Conservation (phyloP, 1,140 invertebrate genomes). For the Drosophila sp. region DNA sequence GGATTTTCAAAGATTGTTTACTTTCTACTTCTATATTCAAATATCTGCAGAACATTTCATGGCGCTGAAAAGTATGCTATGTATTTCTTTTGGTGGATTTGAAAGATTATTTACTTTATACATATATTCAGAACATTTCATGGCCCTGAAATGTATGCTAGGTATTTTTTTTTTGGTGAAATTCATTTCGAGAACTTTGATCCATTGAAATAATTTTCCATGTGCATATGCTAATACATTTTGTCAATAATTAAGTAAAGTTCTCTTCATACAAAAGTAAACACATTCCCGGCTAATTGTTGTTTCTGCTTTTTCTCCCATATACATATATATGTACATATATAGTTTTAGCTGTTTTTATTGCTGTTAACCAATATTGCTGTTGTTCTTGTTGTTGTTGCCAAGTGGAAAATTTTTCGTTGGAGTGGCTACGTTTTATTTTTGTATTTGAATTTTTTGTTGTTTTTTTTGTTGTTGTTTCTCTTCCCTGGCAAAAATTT, state of each 20-base stretch:
- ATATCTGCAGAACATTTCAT: no score
- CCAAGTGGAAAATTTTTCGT: conserved; percentile 60
- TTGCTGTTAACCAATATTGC: conserved; percentile 61
- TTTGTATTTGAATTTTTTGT: conserved; percentile 17
- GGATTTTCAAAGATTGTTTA: no score
- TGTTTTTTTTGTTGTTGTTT: conserved; percentile 18
- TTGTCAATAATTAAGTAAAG: conserved; percentile 70
- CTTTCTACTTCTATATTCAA: no score
- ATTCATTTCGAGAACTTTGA: conserved; percentile 1
- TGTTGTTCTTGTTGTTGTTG: conserved; percentile 39
- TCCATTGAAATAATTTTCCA: background rate
- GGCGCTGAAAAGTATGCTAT: no score
- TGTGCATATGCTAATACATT: conserved; percentile 56
- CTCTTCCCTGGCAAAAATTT: conserved; percentile 3
- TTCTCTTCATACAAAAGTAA: conserved; percentile 39
- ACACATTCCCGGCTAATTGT: conserved; percentile 68
- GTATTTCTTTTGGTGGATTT: no score
- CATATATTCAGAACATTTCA: no score
- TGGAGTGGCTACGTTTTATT: conserved; percentile 15
- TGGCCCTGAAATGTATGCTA: no score
- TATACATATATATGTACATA: background rate
- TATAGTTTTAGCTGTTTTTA: conserved; percentile 39
- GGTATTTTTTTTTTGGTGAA: background rate
- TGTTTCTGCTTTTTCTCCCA: conserved; percentile 27
- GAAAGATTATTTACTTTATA: no score